A percentile compares a stretch with the other conserved stretches of the same genome.
Conservation (phyloP, 2,113 vertebrate species). For the Strix aluco region DNA sequence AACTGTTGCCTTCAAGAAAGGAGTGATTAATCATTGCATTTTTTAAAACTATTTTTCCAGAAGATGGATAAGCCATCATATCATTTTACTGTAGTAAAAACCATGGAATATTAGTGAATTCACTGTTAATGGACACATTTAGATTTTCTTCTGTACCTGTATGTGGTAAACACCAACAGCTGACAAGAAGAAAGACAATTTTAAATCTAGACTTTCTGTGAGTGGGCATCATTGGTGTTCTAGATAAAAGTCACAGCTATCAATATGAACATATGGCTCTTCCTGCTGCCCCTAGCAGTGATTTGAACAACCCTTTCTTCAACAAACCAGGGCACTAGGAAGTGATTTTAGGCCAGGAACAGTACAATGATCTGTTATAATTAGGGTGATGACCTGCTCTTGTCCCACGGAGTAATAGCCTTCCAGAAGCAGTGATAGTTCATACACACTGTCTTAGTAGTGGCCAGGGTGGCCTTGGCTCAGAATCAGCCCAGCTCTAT, state of each 20-base stretch:
- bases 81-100: not conserved
- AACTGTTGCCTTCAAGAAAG: not conserved
- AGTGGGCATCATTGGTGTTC: not conserved
- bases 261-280: not conserved
- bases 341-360: not conserved
- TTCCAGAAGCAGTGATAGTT: not conserved
- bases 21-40: not conserved
- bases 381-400: not conserved
- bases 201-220: not conserved
- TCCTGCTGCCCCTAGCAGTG: not conserved
- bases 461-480: rapidly evolving
- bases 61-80: not conserved
- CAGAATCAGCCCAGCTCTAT: not conserved
- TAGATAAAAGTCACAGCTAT: not conserved
- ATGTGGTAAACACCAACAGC: not conserved
- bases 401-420: not conserved
- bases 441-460: not conserved
- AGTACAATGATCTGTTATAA: not conserved
- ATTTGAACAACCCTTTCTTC: not conserved
- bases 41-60: not conserved
- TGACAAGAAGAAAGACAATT: not conserved
- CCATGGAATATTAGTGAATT: not conserved
- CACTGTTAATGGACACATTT: not conserved
- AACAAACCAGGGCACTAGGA: not conserved
- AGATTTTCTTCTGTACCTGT: not conserved